These are phyloP conservation scores for Eulithis testata DNA, from an alignment of 2,888 invertebrate species.

Conservation along the genomic window DNA sequence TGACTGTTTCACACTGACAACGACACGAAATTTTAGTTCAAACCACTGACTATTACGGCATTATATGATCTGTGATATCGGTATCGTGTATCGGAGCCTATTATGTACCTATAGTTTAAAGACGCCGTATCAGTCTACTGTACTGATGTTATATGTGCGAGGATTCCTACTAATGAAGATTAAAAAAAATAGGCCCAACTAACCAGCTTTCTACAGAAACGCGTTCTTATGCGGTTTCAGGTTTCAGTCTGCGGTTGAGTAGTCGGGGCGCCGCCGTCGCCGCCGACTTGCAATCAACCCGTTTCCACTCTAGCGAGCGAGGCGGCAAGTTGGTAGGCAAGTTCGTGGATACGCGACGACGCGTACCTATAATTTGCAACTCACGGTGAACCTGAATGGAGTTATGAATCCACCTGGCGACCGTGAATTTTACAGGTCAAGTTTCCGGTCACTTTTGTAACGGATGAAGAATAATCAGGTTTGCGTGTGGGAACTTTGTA, in stretches of 20 bases:
- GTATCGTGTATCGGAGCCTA: no score
- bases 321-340: constrained; percentile 26
- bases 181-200: background rate
- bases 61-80: no score
- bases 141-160: no score
- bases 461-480: no score
- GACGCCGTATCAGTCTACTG: no score
- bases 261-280: constrained; percentile 60
- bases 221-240: constrained; percentile 51
- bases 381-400: constrained; percentile 17
- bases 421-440: constrained; percentile 14
- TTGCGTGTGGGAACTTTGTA: no score
- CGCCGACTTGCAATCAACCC: constrained; percentile 60
- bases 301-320: constrained; percentile 58
- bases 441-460: constrained; percentile 3
- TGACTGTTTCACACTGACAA: no score
- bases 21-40: no score
- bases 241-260: constrained; percentile 74
- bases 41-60: no score
- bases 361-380: constrained; percentile 13
- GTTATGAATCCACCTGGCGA: constrained; percentile 9
- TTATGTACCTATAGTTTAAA: no score
- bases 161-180: no score
- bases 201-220: constrained; percentile 30
- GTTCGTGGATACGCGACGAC: constrained; percentile 24